These are phyloP conservation scores for Archilochus colubris DNA, from an alignment of 2,113 vertebrate genomes.

Conservation along the genomic window DNA sequence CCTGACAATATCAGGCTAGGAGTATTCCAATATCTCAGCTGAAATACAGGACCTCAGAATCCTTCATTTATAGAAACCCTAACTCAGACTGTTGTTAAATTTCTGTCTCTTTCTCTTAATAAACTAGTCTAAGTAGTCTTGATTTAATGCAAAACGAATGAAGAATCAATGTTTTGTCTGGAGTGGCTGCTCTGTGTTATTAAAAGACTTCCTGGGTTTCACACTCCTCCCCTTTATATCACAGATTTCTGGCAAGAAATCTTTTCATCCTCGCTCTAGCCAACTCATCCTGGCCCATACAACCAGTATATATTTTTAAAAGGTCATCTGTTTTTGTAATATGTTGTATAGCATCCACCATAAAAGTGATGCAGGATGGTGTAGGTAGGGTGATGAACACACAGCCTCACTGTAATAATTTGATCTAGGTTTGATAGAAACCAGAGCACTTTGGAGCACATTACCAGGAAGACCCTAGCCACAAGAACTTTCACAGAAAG, in stretches of 20 bases:
- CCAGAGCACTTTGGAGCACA: not conserved
- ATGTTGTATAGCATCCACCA: not conserved
- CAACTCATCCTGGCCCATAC: not conserved
- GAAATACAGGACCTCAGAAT: not conserved
- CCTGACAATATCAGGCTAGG: not conserved
- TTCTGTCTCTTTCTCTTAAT: not conserved
- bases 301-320: not conserved
- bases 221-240: not conserved
- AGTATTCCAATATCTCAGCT: not conserved
- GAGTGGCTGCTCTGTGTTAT: not conserved
- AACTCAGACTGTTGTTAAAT: not conserved
- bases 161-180: conserved; percentile 7
- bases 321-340: not conserved
- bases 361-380: not conserved
- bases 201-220: conserved; percentile 4
- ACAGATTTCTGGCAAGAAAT: conserved; percentile 5
- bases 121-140: not conserved
- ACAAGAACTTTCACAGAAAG: not conserved
- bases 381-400: not conserved
- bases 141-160: conserved; percentile 22
- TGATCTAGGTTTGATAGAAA: not conserved
- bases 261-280: not conserved
- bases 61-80: not conserved
- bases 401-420: not conserved
- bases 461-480: not conserved